These are phyloP conservation scores for Opisthocomus hoazin DNA, from an alignment of 2,113 vertebrate genomes.

Conservation along the genomic window DNA sequence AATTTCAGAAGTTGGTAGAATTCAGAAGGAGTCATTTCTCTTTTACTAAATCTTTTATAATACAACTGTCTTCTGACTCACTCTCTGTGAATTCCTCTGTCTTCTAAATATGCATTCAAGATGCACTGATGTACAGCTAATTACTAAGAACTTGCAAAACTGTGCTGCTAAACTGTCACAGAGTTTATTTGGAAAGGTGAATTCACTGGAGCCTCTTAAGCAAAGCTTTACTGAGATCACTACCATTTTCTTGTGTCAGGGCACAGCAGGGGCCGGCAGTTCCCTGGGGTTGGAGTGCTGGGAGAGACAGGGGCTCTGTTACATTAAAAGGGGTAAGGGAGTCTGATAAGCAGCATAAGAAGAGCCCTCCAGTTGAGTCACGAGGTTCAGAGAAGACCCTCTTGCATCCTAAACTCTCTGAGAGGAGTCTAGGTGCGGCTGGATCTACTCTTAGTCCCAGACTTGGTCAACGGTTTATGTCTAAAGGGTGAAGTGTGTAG, in stretches of 20 bases:
- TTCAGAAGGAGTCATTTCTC: neutral
- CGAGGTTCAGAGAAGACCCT: too few relatives aligned
- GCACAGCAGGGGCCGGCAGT: neutral
- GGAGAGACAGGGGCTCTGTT: fast-evolving
- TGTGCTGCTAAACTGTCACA: neutral
- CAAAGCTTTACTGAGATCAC: neutral
- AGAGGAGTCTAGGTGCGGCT: too few relatives aligned
- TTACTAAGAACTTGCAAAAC: neutral
- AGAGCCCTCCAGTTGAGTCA: too few relatives aligned
- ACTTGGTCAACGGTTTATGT: too few relatives aligned
- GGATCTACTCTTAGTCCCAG: too few relatives aligned
- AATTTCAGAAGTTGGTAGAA: neutral
- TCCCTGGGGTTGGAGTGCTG: neutral
- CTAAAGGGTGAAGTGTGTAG: too few relatives aligned
- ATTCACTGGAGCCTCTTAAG: neutral
- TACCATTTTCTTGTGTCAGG: neutral
- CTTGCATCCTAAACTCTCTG: too few relatives aligned
- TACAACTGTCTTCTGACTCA: neutral
- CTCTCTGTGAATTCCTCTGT: neutral
- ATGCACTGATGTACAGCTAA: neutral
- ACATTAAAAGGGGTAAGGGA: too few relatives aligned
- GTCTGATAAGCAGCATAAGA: too few relatives aligned
- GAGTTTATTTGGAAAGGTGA: neutral
- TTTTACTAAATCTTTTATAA: neutral
- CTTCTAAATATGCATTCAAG: neutral